These are phyloP conservation scores for Iguana delicatissima DNA, from an alignment of 2,797 vertebrate species.

Conservation along the genomic window DNA sequence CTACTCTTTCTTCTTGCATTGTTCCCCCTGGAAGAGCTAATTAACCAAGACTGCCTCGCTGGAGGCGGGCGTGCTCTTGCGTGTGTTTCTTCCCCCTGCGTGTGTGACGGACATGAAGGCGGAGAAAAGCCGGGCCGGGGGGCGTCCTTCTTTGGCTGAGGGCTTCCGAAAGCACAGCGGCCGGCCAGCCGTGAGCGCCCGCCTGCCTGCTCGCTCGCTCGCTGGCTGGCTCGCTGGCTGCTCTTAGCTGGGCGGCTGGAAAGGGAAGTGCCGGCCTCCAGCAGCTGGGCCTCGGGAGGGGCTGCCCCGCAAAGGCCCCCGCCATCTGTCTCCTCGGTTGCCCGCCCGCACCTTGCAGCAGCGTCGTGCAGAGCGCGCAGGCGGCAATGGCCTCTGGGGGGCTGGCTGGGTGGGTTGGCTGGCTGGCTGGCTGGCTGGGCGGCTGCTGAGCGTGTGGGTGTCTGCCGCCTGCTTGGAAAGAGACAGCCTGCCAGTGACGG, in stretches of 20 bases:
- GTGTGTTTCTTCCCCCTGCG: background rate
- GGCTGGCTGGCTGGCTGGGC: background rate
- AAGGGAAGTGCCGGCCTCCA: background rate
- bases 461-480: background rate
- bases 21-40: background rate
- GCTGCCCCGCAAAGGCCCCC: background rate
- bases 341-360: no score
- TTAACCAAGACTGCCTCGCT: background rate
- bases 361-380: no score
- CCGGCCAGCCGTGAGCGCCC: slow-evolving; percentile 5
- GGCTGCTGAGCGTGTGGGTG: background rate
- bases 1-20: background rate
- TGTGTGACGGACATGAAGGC: slow-evolving; percentile 20
- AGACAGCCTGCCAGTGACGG: no score
- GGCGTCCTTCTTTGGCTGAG: background rate
- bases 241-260: background rate
- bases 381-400: no score
- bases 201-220: background rate
- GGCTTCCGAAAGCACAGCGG: background rate
- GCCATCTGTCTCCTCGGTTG: background rate
- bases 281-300: slow-evolving; percentile 23
- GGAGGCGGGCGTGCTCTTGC: slow-evolving; percentile 23
- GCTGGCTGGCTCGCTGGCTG: background rate
- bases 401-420: background rate
- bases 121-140: background rate